Evolutionary conservation across 2,888 invertebrate species (phyloP).

Genomic region (Coleophora flavipennella): DNA sequence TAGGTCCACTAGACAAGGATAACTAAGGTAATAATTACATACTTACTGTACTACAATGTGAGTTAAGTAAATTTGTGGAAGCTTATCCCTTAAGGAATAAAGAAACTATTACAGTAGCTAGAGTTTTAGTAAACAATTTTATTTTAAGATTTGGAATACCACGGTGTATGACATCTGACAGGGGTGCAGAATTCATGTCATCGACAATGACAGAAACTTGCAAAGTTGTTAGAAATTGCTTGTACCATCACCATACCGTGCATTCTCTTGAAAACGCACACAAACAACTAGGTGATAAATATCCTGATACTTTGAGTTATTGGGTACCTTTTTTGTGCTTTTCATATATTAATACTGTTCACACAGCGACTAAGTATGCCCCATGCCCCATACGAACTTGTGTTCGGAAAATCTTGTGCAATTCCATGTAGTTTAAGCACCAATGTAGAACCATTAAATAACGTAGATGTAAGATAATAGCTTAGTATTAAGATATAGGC

Average conservation of each 20-base stretch:
- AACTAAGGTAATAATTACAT: background rate
- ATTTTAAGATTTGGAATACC: constrained; percentile 9
- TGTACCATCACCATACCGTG: constrained; percentile 13
- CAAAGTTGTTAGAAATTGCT: no score
- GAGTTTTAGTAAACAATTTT: background rate
- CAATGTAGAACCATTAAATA: no score
- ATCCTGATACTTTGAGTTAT: no score
- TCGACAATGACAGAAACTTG: constrained; percentile 7
- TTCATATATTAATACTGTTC: no score
- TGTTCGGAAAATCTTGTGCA: no score
- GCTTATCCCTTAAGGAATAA: background rate
- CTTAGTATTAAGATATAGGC: no score
- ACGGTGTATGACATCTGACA: constrained; percentile 4
- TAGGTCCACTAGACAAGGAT: background rate
- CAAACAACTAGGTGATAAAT: constrained; percentile 11
- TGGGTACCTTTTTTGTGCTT: no score
- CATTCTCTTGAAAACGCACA: constrained; percentile 12
- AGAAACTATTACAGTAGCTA: background rate
- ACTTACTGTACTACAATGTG: constrained; percentile 8
- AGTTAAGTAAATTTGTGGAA: no score
- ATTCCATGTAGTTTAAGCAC: no score
- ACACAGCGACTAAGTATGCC: no score
- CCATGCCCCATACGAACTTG: no score
- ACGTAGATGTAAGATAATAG: no score
- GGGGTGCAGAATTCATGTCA: constrained; percentile 11